phyloP scores from a whole-genome alignment of 2,888 invertebrate species.

The Lampropteryx suffumata region DNA sequence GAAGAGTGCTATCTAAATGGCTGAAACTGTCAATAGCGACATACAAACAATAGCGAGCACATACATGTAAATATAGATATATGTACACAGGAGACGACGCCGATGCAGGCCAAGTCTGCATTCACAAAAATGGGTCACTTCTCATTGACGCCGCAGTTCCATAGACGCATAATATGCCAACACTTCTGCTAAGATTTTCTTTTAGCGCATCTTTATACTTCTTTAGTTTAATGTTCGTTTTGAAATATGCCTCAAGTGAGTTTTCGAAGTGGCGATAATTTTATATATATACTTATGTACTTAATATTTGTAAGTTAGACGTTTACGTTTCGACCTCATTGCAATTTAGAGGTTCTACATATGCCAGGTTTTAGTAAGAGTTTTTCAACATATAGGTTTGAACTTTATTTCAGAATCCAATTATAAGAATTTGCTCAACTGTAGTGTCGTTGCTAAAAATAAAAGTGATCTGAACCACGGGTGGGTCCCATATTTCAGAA shows the following conservation, averaged over 20 bases:
- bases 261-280: no score
- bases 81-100: slow-evolving; percentile 6
- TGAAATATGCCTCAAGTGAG: not conserved
- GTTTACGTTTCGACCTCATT: no score
- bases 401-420: slow-evolving; percentile 10
- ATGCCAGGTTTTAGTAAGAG: no score
- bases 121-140: slow-evolving; percentile 54
- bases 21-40: slow-evolving; percentile 16
- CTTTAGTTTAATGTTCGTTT: not conserved
- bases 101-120: slow-evolving; percentile 44
- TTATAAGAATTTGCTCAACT: slow-evolving; percentile 30
- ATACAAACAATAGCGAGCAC: slow-evolving; percentile 16
- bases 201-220: slow-evolving; percentile 3
- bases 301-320: no score
- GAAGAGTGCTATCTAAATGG: slow-evolving; percentile 14
- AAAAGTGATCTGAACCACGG: slow-evolving; percentile 52
- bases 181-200: slow-evolving; percentile 16
- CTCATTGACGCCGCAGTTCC: slow-evolving; percentile 41
- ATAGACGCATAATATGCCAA: slow-evolving; percentile 26
- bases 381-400: no score
- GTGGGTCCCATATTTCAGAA: slow-evolving; percentile 57
- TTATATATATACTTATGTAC: no score
- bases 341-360: no score
- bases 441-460: slow-evolving; percentile 46
- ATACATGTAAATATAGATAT: not conserved